A percentile compares a stretch with the other conserved stretches of the same genome.
phyloP scores from a whole-genome alignment of 2,113 vertebrate species.

The Rhea pennata region DNA sequence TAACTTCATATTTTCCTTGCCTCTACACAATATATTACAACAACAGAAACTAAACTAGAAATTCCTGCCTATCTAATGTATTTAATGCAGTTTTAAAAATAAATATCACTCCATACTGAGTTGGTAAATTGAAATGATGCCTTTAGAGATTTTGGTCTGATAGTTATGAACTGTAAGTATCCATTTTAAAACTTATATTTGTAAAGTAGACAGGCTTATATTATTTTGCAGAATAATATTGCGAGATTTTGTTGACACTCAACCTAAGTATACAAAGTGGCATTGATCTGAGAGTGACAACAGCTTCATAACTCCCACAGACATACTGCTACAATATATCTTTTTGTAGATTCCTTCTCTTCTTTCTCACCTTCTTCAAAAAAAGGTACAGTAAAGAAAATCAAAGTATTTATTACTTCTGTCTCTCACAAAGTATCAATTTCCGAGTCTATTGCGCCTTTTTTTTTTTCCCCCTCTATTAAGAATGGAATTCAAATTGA shows the following conservation, averaged over 20 bases:
- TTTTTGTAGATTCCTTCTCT: not conserved
- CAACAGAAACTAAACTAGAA: not conserved
- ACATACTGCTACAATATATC: not conserved
- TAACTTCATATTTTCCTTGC: not conserved
- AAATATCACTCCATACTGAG: not conserved
- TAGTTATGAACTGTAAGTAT: not conserved
- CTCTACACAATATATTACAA: not conserved
- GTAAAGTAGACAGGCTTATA: not conserved
- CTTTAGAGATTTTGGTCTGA: not conserved
- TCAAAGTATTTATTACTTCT: not conserved
- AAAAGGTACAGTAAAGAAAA: not conserved
- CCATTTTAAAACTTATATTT: not conserved
- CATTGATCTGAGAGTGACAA: not conserved
- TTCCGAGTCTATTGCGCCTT: not conserved
- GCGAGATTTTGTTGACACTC: not conserved
- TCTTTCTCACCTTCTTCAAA: not conserved
- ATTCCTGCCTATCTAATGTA: not conserved
- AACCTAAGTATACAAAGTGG: not conserved
- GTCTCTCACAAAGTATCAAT: not conserved
- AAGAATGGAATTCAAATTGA: slow-evolving; percentile 27
- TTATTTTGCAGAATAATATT: not conserved
- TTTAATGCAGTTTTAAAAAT: not conserved
- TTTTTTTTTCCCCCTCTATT: not conserved
- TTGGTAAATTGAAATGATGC: not conserved
- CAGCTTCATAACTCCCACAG: not conserved